Evolutionary conservation across 2,797 vertebrate genomes (phyloP).

Genomic region (Caiman crocodilus): DNA sequence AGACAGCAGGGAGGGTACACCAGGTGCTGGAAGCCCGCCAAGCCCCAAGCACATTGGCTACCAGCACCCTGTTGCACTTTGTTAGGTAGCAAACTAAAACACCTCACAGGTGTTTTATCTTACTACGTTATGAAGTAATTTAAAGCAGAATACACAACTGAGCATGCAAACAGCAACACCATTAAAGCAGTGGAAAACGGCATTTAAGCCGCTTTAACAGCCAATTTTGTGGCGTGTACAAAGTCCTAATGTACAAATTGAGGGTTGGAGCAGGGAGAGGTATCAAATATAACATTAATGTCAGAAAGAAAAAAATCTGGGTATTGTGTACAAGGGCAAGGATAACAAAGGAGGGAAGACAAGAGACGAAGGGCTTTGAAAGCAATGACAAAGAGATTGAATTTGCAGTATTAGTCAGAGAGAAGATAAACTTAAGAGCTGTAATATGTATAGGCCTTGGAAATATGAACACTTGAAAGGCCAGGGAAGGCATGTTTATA

Average conservation of each 20-base stretch:
- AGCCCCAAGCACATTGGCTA: too few species aligned
- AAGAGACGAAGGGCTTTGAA: neutral
- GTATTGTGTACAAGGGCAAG: neutral
- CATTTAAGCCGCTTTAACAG: neutral
- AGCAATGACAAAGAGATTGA: neutral
- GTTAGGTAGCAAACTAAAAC: too few species aligned
- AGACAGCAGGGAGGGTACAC: too few species aligned
- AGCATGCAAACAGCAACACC: neutral
- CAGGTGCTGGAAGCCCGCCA: too few species aligned
- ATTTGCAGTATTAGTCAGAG: neutral
- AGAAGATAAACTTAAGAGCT: neutral
- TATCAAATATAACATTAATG: too few species aligned
- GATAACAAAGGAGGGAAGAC: neutral
- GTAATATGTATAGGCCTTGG: constrained; percentile 5
- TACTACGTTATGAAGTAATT: too few species aligned
- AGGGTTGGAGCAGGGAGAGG: rapidly evolving
- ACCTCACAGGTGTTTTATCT: too few species aligned
- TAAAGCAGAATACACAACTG: too few species aligned
- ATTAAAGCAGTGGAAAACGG: neutral
- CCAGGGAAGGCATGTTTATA: constrained; percentile 28
- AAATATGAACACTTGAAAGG: neutral
- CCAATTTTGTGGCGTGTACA: neutral
- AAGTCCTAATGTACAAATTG: neutral
- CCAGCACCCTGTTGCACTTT: too few species aligned
- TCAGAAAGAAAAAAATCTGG: neutral